Percentiles rank a stretch among this genome's conserved stretches.
Conservation (phyloP, 2,888 invertebrate species). For the Acronicta leporina region DNA sequence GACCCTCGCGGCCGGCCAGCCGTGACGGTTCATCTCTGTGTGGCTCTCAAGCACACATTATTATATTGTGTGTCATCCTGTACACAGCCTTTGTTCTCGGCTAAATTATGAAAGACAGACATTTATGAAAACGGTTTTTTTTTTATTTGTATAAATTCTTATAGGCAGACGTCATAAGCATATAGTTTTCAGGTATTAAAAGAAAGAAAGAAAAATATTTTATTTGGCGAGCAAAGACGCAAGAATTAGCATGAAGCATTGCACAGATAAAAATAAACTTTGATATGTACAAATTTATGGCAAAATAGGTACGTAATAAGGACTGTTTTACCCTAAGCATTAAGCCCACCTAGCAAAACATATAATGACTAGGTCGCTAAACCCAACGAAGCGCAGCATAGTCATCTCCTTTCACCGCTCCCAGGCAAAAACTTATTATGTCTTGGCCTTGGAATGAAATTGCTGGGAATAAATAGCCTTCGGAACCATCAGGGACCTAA, state of each 20-base stretch:
- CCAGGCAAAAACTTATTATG: constrained; percentile 40
- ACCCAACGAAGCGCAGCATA: constrained; percentile 25
- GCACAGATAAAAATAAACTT: too few species aligned
- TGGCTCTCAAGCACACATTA: constrained; percentile 18
- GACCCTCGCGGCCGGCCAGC: constrained; percentile 44
- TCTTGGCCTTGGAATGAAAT: constrained; percentile 44
- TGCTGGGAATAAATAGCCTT: constrained; percentile 33
- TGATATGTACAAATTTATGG: too few species aligned
- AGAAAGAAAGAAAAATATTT: too few species aligned
- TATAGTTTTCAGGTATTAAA: too few species aligned
- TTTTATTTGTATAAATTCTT: too few species aligned
- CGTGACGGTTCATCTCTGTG: constrained; percentile 37
- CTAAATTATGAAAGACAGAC: neutral
- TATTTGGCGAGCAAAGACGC: too few species aligned
- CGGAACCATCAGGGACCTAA: constrained; percentile 2
- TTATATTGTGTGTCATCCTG: constrained; percentile 35
- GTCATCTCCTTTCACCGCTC: constrained; percentile 44
- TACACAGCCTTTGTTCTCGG: constrained; percentile 26
- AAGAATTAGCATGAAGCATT: too few species aligned
- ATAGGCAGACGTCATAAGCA: too few species aligned
- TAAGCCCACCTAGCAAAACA: constrained; percentile 1
- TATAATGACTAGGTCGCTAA: constrained; percentile 20
- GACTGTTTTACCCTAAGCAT: neutral
- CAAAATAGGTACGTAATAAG: too few species aligned
- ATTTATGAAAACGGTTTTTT: too few species aligned